These are phyloP conservation scores for Tylochromis polylepis DNA, from an alignment of 2,113 vertebrate species.

Conservation along the genomic window DNA sequence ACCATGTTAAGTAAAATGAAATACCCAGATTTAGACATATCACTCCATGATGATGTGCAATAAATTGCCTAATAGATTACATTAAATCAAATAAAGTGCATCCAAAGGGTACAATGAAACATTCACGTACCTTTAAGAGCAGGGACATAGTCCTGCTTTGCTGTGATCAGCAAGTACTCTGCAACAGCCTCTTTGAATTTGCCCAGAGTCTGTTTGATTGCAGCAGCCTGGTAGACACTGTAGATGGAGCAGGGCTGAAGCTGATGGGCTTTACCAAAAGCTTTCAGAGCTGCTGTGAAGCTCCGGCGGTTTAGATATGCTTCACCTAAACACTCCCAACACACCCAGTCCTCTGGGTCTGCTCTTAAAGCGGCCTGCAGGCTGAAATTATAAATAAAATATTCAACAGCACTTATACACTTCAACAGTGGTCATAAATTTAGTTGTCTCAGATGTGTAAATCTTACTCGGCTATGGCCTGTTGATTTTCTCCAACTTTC, in stretches of 20 bases:
- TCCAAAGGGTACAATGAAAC: not conserved
- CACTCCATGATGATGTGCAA: not conserved
- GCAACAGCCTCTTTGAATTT: conserved; percentile 83
- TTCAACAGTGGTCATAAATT: not conserved
- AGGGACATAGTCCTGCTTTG: conserved; percentile 85
- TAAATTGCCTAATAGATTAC: not conserved
- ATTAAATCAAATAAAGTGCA: not conserved
- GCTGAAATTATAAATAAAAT: conserved; percentile 60
- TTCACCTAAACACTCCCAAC: conserved; percentile 95
- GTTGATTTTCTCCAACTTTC: conserved; percentile 80
- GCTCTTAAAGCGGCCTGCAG: conserved; percentile 93
- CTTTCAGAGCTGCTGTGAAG: conserved; percentile 89
- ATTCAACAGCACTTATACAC: not conserved
- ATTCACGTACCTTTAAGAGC: conserved; percentile 85
- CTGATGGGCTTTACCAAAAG: conserved; percentile 86
- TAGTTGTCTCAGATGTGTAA: not conserved
- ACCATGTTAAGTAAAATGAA: not conserved
- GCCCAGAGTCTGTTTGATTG: conserved; percentile 90
- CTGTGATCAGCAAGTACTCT: conserved; percentile 84
- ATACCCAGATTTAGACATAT: not conserved
- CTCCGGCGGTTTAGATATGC: conserved; percentile 90
- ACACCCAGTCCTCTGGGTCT: conserved; percentile 90
- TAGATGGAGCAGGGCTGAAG: conserved; percentile 88
- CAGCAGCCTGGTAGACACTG: conserved; percentile 87
- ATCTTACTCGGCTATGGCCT: conserved; percentile 88